phyloP scores from a whole-genome alignment of 1,140 invertebrate species.

The Drosophila nigromelanica region DNA sequence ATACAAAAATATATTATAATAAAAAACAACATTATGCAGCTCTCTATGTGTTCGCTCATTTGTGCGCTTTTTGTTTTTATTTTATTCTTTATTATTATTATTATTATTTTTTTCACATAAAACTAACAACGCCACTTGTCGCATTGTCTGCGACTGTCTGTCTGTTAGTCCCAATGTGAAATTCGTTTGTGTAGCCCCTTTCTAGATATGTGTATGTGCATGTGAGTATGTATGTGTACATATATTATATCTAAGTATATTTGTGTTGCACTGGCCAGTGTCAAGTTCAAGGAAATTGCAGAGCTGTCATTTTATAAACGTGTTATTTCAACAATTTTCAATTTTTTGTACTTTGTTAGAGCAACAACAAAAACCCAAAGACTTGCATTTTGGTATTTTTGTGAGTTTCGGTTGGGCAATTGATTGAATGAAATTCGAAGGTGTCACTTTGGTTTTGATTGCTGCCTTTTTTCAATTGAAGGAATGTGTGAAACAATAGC shows the following conservation, averaged over 20 bases:
- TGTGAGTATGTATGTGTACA: constrained; percentile 32
- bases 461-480: constrained; percentile 58
- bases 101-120: constrained; percentile 2
- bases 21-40: constrained; percentile 8
- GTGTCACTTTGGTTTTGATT: constrained; percentile 42
- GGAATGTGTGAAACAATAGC: constrained; percentile 57
- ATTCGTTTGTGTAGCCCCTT: constrained; percentile 32
- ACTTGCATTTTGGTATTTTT: constrained; percentile 19
- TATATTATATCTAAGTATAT: constrained; percentile 26
- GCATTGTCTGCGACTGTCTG: constrained; percentile 19
- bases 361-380: too few species aligned
- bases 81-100: background rate
- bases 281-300: constrained; percentile 82
- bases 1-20: background rate
- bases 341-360: constrained; percentile 7
- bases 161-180: constrained; percentile 17
- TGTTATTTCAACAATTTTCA: constrained; percentile 35
- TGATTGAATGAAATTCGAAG: constrained; percentile 75
- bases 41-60: background rate
- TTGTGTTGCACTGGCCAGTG: constrained; percentile 55
- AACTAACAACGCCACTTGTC: constrained; percentile 28
- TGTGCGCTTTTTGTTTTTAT: background rate
- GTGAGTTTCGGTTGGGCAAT: constrained; percentile 42
- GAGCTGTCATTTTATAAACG: constrained; percentile 65
- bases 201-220: constrained; percentile 22